Conservation (phyloP, 2,113 vertebrate genomes). For the Leuciscus idus region DNA sequence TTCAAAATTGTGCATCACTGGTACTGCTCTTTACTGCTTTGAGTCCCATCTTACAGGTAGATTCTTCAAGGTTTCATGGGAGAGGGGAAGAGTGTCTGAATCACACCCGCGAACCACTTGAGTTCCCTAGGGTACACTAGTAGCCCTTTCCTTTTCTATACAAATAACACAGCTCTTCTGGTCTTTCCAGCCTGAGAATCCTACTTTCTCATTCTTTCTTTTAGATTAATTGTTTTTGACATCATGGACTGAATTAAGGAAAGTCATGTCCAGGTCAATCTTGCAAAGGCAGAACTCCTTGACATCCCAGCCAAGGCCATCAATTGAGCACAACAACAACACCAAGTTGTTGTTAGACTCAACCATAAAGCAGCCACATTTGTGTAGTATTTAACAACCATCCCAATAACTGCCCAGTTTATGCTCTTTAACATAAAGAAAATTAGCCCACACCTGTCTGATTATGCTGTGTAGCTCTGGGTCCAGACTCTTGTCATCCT, state of each 20-base stretch:
- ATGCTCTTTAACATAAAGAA: not conserved
- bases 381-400: not conserved
- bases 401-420: not conserved
- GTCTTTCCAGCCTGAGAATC: not conserved
- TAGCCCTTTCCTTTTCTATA: not conserved
- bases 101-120: not conserved
- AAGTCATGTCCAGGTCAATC: not conserved
- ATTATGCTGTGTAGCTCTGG: not conserved
- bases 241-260: not conserved
- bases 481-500: not conserved
- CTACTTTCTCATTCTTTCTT: not conserved
- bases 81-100: too few species aligned
- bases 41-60: not conserved
- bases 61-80: not conserved
- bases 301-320: not conserved
- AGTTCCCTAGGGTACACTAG: not conserved
- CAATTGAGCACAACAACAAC: not conserved
- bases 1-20: too few species aligned
- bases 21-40: too few species aligned
- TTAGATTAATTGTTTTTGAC: not conserved
- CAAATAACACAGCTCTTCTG: not conserved
- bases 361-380: not conserved
- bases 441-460: not conserved
- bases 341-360: not conserved
- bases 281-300: not conserved